These are phyloP conservation scores for Myiopsitta monachus DNA, from an alignment of 2,113 vertebrate species.

Conservation along the genomic window DNA sequence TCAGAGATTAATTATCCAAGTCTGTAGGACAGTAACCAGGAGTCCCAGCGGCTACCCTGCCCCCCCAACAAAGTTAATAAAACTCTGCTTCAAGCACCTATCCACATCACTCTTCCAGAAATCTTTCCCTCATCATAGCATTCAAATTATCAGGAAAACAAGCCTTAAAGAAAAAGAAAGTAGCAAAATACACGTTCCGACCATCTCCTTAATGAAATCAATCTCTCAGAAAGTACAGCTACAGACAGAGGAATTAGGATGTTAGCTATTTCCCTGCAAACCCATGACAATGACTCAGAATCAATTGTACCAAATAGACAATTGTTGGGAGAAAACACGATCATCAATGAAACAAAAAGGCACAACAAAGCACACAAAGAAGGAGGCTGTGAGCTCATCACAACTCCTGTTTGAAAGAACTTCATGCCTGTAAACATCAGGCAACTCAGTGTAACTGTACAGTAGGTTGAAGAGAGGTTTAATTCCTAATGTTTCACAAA, in stretches of 20 bases:
- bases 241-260: not conserved
- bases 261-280: not conserved
- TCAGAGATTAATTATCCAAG: not conserved
- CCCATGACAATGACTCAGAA: slow-evolving; percentile 59
- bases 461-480: not conserved
- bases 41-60: not conserved
- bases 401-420: not conserved
- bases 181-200: not conserved
- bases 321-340: slow-evolving; percentile 31
- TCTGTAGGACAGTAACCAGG: not conserved
- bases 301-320: slow-evolving; percentile 37
- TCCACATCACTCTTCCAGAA: not conserved
- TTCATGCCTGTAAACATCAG: slow-evolving; percentile 42
- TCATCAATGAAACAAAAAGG: slow-evolving; percentile 53
- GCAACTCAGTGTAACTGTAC: not conserved
- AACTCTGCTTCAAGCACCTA: not conserved
- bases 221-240: not conserved
- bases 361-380: slow-evolving; percentile 52
- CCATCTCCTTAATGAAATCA: not conserved
- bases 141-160: not conserved
- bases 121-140: not conserved
- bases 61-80: not conserved
- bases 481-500: not conserved
- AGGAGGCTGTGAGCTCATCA: slow-evolving; percentile 42
- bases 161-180: not conserved